Conservation (phyloP, 1,140 invertebrate genomes). For the Drosophila jambulina region DNA sequence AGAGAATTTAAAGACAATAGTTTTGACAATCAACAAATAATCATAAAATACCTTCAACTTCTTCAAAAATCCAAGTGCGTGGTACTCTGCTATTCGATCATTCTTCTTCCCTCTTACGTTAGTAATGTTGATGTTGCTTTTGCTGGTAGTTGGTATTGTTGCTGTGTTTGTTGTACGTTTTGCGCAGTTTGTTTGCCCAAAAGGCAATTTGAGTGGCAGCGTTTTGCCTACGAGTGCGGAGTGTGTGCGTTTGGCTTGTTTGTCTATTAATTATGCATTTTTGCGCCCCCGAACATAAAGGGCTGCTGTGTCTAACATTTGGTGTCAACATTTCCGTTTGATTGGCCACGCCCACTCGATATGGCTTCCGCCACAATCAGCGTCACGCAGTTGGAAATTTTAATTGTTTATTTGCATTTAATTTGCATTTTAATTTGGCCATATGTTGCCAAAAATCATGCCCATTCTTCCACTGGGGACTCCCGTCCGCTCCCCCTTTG, state of each 20-base stretch:
- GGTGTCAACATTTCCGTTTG: constrained; percentile 47
- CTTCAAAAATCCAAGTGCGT: neutral
- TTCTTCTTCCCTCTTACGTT: too few species aligned
- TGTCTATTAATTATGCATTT: constrained; percentile 76
- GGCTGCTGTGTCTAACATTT: constrained; percentile 17
- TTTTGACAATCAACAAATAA: neutral
- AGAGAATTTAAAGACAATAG: neutral
- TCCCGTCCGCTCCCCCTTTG: neutral
- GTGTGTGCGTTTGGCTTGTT: constrained; percentile 40
- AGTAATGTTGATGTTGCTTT: constrained; percentile 30
- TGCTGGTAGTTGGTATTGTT: constrained; percentile 41
- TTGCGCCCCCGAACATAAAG: constrained; percentile 19
- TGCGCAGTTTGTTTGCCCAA: constrained; percentile 41
- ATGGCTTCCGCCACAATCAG: constrained; percentile 46
- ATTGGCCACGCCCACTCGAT: constrained; percentile 58
- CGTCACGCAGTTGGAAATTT: constrained; percentile 57
- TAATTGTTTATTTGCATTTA: constrained; percentile 79
- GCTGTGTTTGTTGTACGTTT: constrained; percentile 26
- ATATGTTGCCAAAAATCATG: constrained; percentile 72
- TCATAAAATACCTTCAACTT: neutral
- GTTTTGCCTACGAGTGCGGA: constrained; percentile 13
- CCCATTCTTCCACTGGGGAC: constrained; percentile 13
- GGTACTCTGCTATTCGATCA: neutral
- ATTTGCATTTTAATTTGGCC: constrained; percentile 79
- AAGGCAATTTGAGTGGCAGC: constrained; percentile 46